Conservation (phyloP, 2,888 invertebrate genomes). For the Crocallis elinguaria region DNA sequence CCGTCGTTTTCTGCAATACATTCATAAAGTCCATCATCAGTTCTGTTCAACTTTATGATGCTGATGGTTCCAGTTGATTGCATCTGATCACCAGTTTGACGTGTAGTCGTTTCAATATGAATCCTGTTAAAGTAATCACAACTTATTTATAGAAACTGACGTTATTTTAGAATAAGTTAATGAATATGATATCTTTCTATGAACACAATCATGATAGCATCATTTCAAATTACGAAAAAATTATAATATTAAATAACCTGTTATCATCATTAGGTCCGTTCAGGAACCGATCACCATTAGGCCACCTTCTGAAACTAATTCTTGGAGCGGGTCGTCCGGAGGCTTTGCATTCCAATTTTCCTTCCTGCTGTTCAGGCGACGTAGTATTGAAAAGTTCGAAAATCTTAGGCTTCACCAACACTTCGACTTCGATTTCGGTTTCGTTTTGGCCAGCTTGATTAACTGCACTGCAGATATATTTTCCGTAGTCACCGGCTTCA, state of each 20-base stretch:
- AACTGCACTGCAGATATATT: conserved; percentile 91
- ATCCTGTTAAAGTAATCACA: conserved; percentile 75
- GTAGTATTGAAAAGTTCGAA: conserved; percentile 91
- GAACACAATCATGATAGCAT: too few species aligned
- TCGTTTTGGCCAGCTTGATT: conserved; percentile 91
- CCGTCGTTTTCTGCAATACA: conserved; percentile 93
- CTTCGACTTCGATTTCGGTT: conserved; percentile 87
- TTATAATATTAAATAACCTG: conserved; percentile 61
- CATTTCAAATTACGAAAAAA: too few species aligned
- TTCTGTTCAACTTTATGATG: conserved; percentile 87
- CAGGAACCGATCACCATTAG: conserved; percentile 86
- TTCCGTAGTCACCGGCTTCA: conserved; percentile 90
- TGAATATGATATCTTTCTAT: too few species aligned
- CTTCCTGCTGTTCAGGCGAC: conserved; percentile 85
- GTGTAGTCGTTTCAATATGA: conserved; percentile 82
- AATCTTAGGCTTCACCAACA: conserved; percentile 92
- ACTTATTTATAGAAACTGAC: neutral
- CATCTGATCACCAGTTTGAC: conserved; percentile 77
- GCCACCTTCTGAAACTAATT: conserved; percentile 92
- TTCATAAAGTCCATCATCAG: conserved; percentile 95
- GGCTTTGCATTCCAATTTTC: conserved; percentile 90
- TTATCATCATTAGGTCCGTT: conserved; percentile 87
- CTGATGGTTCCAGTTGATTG: conserved; percentile 87
- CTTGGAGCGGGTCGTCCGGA: conserved; percentile 92
- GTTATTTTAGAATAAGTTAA: neutral